These are phyloP conservation scores for Pheucticus melanocephalus DNA, from an alignment of 2,113 vertebrate genomes.

Conservation along the genomic window DNA sequence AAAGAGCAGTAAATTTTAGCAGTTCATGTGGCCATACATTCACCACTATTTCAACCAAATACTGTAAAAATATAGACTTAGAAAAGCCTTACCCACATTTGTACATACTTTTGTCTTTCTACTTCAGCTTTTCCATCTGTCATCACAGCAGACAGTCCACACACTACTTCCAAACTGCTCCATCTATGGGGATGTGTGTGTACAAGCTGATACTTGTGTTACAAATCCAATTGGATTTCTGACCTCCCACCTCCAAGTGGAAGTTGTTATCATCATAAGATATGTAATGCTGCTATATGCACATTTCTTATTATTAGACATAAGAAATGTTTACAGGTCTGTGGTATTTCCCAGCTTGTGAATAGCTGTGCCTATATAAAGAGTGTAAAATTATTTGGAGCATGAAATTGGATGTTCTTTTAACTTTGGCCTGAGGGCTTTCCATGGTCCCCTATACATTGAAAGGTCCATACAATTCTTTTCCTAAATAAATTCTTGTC, in stretches of 20 bases:
- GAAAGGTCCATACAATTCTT: not conserved
- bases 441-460: not conserved
- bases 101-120: not conserved
- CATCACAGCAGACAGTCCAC: not conserved
- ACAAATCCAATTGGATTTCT: not conserved
- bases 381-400: conserved; percentile 53
- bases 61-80: not conserved
- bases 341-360: not conserved
- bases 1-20: not conserved
- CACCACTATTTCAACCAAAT: not conserved
- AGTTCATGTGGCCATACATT: not conserved
- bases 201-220: not conserved
- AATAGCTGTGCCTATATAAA: not conserved
- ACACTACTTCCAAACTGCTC: not conserved
- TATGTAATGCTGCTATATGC: not conserved
- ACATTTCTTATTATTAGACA: not conserved
- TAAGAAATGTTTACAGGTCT: conserved; percentile 27
- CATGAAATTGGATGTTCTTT: conserved; percentile 57
- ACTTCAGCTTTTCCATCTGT: not conserved
- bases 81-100: not conserved
- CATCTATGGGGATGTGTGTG: not conserved
- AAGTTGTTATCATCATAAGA: not conserved
- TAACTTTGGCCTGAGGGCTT: conserved; percentile 25
- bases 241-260: not conserved
- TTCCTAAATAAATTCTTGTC: not conserved